Base-by-base conservation (phyloP, 1,140 invertebrate genomes). In the Portunus trituberculatus region DNA sequence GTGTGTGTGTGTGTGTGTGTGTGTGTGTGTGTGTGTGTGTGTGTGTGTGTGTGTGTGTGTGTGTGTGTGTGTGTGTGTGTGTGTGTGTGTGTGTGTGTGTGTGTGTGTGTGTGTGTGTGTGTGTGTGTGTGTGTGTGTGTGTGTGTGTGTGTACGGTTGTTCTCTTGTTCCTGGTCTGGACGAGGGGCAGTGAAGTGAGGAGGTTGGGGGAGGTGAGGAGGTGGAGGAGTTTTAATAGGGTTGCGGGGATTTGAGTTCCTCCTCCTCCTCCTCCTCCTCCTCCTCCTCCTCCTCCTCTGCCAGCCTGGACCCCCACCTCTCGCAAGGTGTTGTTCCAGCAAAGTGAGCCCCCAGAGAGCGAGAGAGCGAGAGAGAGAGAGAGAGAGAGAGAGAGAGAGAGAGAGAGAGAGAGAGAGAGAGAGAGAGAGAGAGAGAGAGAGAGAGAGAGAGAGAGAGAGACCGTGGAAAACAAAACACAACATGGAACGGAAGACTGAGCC, bases 31-130 rank as follows among this genome's bases (percentile, higher is more conserved):
- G 76, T 83, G 76, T 83, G 76, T 83, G 76, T 83, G 76, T 83
- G 76, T 83, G 76, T 83, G 76, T 83, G 76, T 83, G 76, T 83
- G 76, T 83, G 76, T 83, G 76, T 83, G 76, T 83, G 76, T 83
- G 76, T 83, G 76, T 83, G 76, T 83, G 76, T 83, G 76, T 83
- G 76, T 83, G 76, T 83, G 76, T 83, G 76, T 83, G 76, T 83
- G 76, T 83, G 76, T 83, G 76, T 83, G 76, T 83, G 76, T 83
- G 76, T 83, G 76, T n/a, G 76, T n/a, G 76, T 83, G 76, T 83
- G 76, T 83, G 76, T 83, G 76, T 83, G 76, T 83, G 76, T 83
- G 76, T 83, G 76, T 83, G 76, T 83, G 76, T 83, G 76, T 83
- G 76, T 83, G 76, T 83, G 76, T 83, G 76, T 83, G 76, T 83